Percentiles rank a stretch among this genome's conserved stretches.
Evolutionary conservation across 2,113 vertebrate genomes (phyloP).

Genomic region (Sprattus sprattus): DNA sequence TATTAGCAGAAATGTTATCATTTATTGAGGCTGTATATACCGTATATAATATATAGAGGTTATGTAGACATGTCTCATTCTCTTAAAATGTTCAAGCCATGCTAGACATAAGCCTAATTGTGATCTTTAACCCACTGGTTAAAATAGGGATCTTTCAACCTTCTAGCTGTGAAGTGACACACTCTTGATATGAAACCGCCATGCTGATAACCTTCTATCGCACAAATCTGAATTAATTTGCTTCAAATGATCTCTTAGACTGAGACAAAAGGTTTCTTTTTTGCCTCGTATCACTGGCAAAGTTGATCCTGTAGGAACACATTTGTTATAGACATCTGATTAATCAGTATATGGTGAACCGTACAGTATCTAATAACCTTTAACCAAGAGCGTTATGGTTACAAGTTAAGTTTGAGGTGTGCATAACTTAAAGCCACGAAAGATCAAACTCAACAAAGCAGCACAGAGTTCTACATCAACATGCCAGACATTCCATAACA

Average conservation of each 20-base stretch:
- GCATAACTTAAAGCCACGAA: neutral
- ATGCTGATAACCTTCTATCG: too few species aligned
- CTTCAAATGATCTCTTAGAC: too few species aligned
- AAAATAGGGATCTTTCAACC: neutral
- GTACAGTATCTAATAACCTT: neutral
- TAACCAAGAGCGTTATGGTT: neutral
- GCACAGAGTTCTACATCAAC: neutral
- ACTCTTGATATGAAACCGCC: too few species aligned
- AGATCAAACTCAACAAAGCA: neutral
- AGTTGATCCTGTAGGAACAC: too few species aligned
- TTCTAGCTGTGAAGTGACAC: neutral
- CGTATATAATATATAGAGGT: neutral
- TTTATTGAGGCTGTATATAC: neutral
- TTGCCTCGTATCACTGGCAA: too few species aligned
- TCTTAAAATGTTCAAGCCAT: neutral
- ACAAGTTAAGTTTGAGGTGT: neutral
- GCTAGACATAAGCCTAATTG: neutral
- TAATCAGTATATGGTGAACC: too few species aligned
- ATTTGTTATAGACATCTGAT: too few species aligned
- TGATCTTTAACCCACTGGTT: neutral
- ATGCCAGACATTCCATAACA: neutral
- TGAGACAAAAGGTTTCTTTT: too few species aligned
- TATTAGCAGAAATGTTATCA: neutral
- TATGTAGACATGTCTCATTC: neutral
- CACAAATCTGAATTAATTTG: too few species aligned